Evolutionary conservation across 2,888 invertebrate genomes (phyloP).

Genomic region (Apamea epomidion): DNA sequence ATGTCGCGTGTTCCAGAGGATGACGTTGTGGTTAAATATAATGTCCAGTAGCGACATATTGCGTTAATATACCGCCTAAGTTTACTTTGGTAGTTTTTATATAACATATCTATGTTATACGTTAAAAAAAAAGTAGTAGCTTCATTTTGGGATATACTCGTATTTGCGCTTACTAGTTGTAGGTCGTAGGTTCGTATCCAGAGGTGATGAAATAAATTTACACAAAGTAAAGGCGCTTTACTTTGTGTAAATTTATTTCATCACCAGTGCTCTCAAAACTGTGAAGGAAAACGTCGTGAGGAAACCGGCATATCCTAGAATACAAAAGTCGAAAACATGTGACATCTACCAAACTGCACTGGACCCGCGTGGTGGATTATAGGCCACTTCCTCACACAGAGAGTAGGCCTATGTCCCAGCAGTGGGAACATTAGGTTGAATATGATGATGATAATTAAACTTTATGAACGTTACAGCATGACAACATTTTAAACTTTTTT

Average conservation of each 20-base stretch:
- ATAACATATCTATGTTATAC: background rate
- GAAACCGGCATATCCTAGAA: no score
- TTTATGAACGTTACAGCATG: background rate
- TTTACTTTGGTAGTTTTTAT: conserved; percentile 3
- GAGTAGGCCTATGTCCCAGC: background rate
- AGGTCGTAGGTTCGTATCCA: background rate
- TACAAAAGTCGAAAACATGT: background rate
- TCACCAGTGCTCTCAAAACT: background rate
- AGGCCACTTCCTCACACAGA: background rate
- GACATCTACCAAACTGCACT: background rate
- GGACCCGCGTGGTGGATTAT: no score
- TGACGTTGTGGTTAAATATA: conserved; percentile 4
- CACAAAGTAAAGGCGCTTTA: no score
- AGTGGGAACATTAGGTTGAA: background rate
- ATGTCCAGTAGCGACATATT: conserved; percentile 13
- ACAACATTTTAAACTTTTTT: background rate
- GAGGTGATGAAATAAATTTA: no score
- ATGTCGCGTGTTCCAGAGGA: conserved; percentile 16
- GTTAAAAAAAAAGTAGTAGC: background rate
- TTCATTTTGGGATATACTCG: conserved; percentile 8
- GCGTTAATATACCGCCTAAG: conserved; percentile 1
- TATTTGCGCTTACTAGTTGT: background rate
- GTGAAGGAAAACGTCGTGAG: background rate
- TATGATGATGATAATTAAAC: background rate
- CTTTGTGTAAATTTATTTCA: no score